phyloP scores from a whole-genome alignment of 2,797 vertebrate genomes.

The Brotula barbata region DNA sequence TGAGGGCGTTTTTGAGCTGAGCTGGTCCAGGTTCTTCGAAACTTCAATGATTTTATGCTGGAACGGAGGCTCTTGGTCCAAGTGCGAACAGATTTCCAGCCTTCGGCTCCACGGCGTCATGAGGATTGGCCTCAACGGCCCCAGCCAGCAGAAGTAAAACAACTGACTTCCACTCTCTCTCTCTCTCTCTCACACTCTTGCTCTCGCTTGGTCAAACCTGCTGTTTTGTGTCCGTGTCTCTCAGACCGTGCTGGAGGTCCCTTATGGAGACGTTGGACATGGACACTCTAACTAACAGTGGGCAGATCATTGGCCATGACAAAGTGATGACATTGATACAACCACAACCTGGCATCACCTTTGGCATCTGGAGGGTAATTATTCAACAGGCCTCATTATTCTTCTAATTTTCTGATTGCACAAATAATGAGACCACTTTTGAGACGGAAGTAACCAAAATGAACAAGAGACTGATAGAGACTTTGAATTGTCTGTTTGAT shows the following conservation, averaged over 20 bases:
- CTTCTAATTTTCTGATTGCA: neutral
- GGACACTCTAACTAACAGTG: constrained; percentile 58
- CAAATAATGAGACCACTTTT: neutral
- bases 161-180: constrained; percentile 2
- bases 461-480: too few species aligned
- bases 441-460: too few species aligned
- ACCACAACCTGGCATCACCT: constrained; percentile 78
- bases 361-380: constrained; percentile 90
- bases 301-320: constrained; percentile 77
- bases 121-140: constrained; percentile 71
- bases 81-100: constrained; percentile 71
- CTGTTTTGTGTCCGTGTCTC: constrained; percentile 28
- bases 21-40: constrained; percentile 75
- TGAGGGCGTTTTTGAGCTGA: constrained; percentile 72
- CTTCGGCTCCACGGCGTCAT: constrained; percentile 83
- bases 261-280: constrained; percentile 80
- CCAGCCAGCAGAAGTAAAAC: constrained; percentile 76
- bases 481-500: too few species aligned
- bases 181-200: neutral
- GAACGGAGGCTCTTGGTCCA: constrained; percentile 74
- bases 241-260: constrained; percentile 81
- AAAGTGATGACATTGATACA: constrained; percentile 77
- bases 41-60: constrained; percentile 82
- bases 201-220: constrained; percentile 7
- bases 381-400: neutral